These are phyloP conservation scores for Noctua janthina DNA, from an alignment of 2,888 invertebrate genomes.

Conservation along the genomic window DNA sequence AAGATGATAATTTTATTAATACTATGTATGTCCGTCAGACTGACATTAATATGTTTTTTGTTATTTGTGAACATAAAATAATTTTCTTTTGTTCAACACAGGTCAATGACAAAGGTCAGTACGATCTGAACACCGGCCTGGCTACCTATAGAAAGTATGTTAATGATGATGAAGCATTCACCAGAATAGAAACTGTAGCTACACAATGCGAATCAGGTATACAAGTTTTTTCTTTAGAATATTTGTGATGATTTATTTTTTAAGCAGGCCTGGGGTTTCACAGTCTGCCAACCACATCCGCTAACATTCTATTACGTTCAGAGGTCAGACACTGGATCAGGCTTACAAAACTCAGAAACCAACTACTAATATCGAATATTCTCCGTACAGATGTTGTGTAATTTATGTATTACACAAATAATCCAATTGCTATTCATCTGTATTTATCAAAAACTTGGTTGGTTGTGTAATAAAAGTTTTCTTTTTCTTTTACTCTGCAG, in stretches of 20 bases:
- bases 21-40: neutral
- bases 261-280: neutral
- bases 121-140: constrained; percentile 14
- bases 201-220: constrained; percentile 11
- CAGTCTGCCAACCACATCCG: neutral
- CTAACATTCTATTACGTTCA: neutral
- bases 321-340: neutral
- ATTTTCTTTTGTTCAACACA: neutral
- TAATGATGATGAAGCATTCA: neutral
- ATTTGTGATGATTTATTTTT: neutral
- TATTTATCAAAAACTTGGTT: neutral
- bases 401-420: neutral
- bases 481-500: neutral
- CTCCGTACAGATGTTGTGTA: neutral
- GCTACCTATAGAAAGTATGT: neutral
- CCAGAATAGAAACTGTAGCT: neutral
- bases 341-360: neutral
- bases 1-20: neutral
- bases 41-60: neutral
- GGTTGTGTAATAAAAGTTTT: neutral
- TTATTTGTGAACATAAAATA: neutral
- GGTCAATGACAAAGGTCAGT: constrained; percentile 16
- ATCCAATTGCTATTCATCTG: neutral
- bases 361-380: neutral
- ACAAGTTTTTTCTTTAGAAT: neutral